phyloP scores from a whole-genome alignment of 1,140 invertebrate species.

The Steinernema feltiae region DNA sequence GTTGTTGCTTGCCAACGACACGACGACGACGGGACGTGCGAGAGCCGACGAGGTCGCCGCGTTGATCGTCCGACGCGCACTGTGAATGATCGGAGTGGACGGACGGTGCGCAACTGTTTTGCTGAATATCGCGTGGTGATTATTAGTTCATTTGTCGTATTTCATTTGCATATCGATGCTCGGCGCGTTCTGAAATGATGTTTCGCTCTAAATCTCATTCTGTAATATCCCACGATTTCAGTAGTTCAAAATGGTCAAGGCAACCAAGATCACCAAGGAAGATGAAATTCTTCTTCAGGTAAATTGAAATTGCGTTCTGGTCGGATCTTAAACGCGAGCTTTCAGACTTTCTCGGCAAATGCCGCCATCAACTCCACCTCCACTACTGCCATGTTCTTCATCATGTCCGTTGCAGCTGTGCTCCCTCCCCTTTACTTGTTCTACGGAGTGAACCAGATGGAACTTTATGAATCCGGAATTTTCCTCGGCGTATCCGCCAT shows the following conservation, averaged over 20 bases:
- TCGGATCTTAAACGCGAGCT: too few species aligned
- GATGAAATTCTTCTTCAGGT: neutral
- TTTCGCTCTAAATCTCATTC: neutral
- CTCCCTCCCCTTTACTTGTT: neutral
- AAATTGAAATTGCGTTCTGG: too few species aligned
- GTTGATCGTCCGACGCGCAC: neutral
- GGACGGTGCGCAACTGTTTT: neutral
- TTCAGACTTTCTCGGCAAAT: neutral
- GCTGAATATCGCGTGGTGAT: neutral
- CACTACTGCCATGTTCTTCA: neutral
- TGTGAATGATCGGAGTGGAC: too few species aligned
- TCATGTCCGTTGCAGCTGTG: neutral
- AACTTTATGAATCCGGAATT: neutral
- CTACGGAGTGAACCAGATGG: conserved; percentile 7
- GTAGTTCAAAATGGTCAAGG: conserved; percentile 5
- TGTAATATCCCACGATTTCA: neutral
- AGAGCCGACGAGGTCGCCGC: neutral
- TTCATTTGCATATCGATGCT: neutral
- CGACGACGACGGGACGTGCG: neutral
- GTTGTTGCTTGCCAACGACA: neutral
- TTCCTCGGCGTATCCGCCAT: neutral
- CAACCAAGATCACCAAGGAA: conserved; percentile 2
- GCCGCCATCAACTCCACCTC: neutral
- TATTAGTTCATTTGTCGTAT: neutral
- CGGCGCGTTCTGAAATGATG: too few species aligned